These are phyloP conservation scores for Mesocricetus auratus DNA, from an alignment of 2,113 vertebrate genomes.

Conservation along the genomic window DNA sequence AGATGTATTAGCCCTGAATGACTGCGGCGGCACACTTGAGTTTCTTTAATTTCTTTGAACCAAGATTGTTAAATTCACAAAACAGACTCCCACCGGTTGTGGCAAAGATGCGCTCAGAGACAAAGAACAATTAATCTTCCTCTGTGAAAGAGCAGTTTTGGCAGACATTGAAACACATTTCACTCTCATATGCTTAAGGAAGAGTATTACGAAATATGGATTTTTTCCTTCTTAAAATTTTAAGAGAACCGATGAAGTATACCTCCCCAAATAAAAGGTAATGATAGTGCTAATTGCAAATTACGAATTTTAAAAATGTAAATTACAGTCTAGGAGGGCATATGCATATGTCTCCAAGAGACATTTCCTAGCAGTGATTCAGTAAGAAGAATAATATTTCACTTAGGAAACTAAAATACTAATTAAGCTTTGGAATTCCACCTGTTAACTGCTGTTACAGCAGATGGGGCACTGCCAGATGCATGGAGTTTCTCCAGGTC, in stretches of 20 bases:
- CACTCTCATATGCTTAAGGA: slow-evolving; percentile 69
- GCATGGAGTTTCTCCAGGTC: neutral
- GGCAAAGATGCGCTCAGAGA: slow-evolving; percentile 71
- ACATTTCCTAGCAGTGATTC: slow-evolving; percentile 73
- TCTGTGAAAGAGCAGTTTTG: slow-evolving; percentile 76
- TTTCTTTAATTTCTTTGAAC: slow-evolving; percentile 82
- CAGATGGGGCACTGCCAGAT: neutral
- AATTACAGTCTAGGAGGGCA: slow-evolving; percentile 48
- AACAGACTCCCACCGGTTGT: slow-evolving; percentile 74
- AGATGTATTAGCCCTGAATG: slow-evolving; percentile 76
- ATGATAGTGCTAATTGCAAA: slow-evolving; percentile 68
- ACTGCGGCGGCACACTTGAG: slow-evolving; percentile 60
- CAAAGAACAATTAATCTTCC: slow-evolving; percentile 77
- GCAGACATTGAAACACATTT: slow-evolving; percentile 56
- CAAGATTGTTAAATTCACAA: slow-evolving; percentile 79
- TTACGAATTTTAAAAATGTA: slow-evolving; percentile 59
- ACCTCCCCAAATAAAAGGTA: slow-evolving; percentile 49
- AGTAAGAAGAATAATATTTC: slow-evolving; percentile 67
- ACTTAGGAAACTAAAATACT: slow-evolving; percentile 11
- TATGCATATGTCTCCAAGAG: slow-evolving; percentile 22
- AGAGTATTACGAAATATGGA: slow-evolving; percentile 11
- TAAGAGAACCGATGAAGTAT: slow-evolving; percentile 7
- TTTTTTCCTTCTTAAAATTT: slow-evolving; percentile 50
- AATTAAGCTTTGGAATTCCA: slow-evolving; percentile 42
- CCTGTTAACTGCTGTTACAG: slow-evolving; percentile 50